phyloP scores from a whole-genome alignment of 1,140 invertebrate species.

The Aphis gossypii region DNA sequence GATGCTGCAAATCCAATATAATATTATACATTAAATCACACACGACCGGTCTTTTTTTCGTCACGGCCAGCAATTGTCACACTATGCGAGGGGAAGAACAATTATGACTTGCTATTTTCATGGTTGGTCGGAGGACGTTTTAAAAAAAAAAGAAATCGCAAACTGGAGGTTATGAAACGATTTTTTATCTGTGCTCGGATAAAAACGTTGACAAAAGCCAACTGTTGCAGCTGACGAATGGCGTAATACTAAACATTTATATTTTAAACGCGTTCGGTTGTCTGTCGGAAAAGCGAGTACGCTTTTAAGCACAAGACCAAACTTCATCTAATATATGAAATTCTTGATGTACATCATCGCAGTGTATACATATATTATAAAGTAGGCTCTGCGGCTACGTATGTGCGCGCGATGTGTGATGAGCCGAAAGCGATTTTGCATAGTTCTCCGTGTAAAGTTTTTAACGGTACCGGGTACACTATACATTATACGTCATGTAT shows the following conservation, averaged over 20 bases:
- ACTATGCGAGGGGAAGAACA: not conserved
- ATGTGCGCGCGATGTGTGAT: not conserved
- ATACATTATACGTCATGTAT: slow-evolving; percentile 7
- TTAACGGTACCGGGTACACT: not conserved
- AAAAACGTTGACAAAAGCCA: not conserved
- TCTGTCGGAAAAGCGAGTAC: not conserved
- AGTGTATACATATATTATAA: not conserved
- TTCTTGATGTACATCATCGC: not conserved
- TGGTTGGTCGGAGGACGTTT: not conserved
- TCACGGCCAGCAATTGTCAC: not conserved
- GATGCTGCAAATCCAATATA: not conserved
- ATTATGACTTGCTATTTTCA: not conserved
- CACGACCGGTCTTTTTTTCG: not conserved
- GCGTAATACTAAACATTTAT: not conserved
- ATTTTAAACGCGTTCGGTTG: not conserved
- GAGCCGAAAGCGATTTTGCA: not conserved
- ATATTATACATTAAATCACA: not conserved
- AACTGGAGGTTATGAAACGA: not conserved
- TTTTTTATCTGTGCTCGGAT: not conserved
- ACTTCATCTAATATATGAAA: not conserved
- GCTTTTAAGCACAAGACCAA: not conserved
- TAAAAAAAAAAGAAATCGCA: not conserved
- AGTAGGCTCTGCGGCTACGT: not conserved
- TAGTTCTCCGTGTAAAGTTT: not conserved
- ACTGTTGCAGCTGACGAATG: not conserved